Evolutionary conservation across 2,888 invertebrate species (phyloP), one percentile per base, ranked within the genome.

Genomic region (Leptura quadrifasciata): DNA sequence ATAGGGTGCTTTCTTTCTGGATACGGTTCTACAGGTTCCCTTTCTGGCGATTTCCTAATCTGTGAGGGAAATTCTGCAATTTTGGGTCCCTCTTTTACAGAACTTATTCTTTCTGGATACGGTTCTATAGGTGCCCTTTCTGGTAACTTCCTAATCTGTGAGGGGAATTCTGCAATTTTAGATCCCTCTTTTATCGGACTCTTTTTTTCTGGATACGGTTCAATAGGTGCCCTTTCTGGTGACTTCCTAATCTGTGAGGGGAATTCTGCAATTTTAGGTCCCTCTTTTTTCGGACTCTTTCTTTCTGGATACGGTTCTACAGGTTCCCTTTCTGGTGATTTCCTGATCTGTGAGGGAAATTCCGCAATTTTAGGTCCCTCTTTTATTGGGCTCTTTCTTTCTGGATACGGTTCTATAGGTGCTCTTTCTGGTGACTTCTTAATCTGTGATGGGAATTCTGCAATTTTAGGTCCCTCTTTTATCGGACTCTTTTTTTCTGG

Each of bases 391-490:
- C 69, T 54, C 57, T 71, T 61, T 63, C 79, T 81, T 74, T 81
- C 82, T 74, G 78, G 79, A 65, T 77, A 72, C 57, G 79, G 74
- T 60, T 80, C 81, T 39, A 79, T 74, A 12, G 76, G 75, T 65
- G 78, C 74, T 68, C 79, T 81, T 77, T 76, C 77, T 31, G 79
- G 79, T 12, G 77, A 77, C 65, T 72, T 80, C 65, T 74, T 78
- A 18, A 78, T 72, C 77, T 84, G 84, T 27, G 83, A 80, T 8
- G 85, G 84, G 74, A 83, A 84, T 74, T 85, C 84, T 12, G 75
- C 72, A 57, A 83, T 72, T 63, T 67, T 70, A 18, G 81, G 80
- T 9, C 58, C 70, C 20, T 70, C 58, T 75, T 79, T 82, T 15
- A 68, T 17, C 20, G 79, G 78, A 18, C 64, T 79, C 18, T 74